Base-by-base conservation (phyloP, 2,797 vertebrate genomes). In the Poecilia velifera region DNA sequence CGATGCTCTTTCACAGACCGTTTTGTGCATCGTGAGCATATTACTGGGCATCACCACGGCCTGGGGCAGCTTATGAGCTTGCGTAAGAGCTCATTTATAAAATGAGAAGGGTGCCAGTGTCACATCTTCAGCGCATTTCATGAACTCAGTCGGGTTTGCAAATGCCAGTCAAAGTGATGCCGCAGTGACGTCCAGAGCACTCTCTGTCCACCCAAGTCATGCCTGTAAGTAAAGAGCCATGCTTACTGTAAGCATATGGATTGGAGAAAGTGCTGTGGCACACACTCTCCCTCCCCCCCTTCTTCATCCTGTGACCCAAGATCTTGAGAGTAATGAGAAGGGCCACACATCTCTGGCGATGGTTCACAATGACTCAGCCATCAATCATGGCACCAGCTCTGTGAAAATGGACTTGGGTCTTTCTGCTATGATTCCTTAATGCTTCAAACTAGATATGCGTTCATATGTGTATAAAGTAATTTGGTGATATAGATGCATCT, bases 71-170 rank as follows among this genome's bases (percentile, higher is more conserved):
- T 91, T 84, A 84, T 73, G 86, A 90, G 90, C 87, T 89, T 73
- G 91, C 77, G 18, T 89, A 92, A 93, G 85, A 84, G 86, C 84
- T 94, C 83, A 89, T 94, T 93, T 94, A 93, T 93, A 92, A 93
- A 91, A 93, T 87, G 89, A 84, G 86, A 70, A 13, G 81, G 64
- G 83, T 41, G 71, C 82, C 82, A 45, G 84, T 91, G 87, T 88
- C 88, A 86, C 87, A 84, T 90, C 87, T 91, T 90, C 90, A 93
- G 91, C 90, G 91, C 87, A 91, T 94, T 94, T 93, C 86, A 90
- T 90, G 85, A 89, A 91, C 85, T 90, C 36, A 4, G 46, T 39
- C 46, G 34, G 73, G 80, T 90, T 84, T 82, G 88, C 77, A 90
- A 87, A 93, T 72, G 88, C 77, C 90, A 91, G 79, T 92, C 84